Base-by-base conservation (phyloP, 2,888 invertebrate genomes). In the Gibbula magus region DNA sequence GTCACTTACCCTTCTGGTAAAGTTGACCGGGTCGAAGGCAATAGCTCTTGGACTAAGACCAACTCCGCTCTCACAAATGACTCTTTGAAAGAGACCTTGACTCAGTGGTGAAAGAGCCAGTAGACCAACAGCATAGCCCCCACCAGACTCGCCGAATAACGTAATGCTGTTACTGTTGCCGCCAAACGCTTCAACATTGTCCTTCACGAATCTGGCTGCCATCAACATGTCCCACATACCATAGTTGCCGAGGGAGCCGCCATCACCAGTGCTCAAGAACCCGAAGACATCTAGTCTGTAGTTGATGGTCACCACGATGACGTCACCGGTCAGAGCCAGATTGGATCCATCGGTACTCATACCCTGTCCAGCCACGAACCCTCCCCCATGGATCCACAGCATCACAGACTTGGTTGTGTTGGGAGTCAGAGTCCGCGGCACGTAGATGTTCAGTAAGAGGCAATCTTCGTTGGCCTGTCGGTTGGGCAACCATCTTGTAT, bases 401-500 rank as follows among this genome's bases (percentile, higher is more conserved):
- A 97, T 94, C 89, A 97, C 95, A 79, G 97, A 96, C 96, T 75
- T 78, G 20, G 80, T 29, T 25, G 51, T 45, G 29, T 18, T n/a
- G 13, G 74, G 39, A 16, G 98, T 98, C 61, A 97, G 96, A 97
- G n/a, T 78, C 20, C 56, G 29, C 8, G 98, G 98, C 56, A 97
- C 96, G 97, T 97, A 98, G 85, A 99, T 95, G 93, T 98, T 98
- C 91, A 98, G 94, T 93, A 97, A 98, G 7, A 98, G 94, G 91
- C 98, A 99, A 93, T 98, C 98, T 94, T 99, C 98, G 52, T 97
- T 97, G 86, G 97, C 95, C 92, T 96, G 96, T 20, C 97, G 97
- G 91, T 97, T 98, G 0, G 97, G 97, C 20, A 75, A 39, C 39
- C 35, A 73, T 25, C 16, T 5, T 10, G 52, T 51, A 18, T 79